Percentiles rank a stretch among this genome's conserved stretches.
phyloP scores from a whole-genome alignment of 2,888 invertebrate genomes.

The Hyposoter didymator region DNA sequence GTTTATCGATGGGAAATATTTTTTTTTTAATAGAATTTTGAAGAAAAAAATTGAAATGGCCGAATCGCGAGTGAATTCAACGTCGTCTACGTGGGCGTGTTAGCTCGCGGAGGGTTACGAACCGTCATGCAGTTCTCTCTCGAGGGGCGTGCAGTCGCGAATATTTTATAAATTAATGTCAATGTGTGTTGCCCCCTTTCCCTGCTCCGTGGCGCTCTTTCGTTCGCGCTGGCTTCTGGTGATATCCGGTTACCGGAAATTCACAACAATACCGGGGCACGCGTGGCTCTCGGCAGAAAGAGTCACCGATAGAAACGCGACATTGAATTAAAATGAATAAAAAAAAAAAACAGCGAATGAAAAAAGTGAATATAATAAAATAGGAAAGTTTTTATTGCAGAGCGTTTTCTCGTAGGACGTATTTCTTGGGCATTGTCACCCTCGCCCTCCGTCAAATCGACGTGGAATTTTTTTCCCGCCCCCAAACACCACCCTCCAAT shows the following conservation, averaged over 20 bases:
- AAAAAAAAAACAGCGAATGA: conserved; percentile 38
- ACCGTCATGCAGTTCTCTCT: conserved; percentile 39
- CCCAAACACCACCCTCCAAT: background rate
- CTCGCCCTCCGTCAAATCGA: conserved; percentile 31
- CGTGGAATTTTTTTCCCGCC: background rate
- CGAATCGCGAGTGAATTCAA: conserved; percentile 24
- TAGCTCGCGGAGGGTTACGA: conserved; percentile 53
- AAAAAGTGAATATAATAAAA: conserved; percentile 36
- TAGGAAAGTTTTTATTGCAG: conserved; percentile 7
- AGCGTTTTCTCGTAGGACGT: conserved; percentile 66
- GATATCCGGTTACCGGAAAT: conserved; percentile 84
- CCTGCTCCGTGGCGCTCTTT: conserved; percentile 8
- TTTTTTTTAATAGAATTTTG: background rate
- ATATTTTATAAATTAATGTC: conserved; percentile 84
- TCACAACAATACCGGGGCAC: conserved; percentile 78
- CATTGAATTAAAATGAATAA: conserved; percentile 66
- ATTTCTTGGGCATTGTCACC: conserved; percentile 78
- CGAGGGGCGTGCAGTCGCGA: conserved; percentile 77
- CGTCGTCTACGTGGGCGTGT: conserved; percentile 68
- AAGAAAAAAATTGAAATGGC: background rate
- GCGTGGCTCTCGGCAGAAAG: conserved; percentile 69
- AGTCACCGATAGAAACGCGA: conserved; percentile 71
- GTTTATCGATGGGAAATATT: background rate
- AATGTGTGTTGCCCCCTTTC: conserved; percentile 77
- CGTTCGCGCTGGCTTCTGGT: conserved; percentile 68